Evolutionary conservation across 2,888 invertebrate species (phyloP).

Genomic region (Agrochola litura): DNA sequence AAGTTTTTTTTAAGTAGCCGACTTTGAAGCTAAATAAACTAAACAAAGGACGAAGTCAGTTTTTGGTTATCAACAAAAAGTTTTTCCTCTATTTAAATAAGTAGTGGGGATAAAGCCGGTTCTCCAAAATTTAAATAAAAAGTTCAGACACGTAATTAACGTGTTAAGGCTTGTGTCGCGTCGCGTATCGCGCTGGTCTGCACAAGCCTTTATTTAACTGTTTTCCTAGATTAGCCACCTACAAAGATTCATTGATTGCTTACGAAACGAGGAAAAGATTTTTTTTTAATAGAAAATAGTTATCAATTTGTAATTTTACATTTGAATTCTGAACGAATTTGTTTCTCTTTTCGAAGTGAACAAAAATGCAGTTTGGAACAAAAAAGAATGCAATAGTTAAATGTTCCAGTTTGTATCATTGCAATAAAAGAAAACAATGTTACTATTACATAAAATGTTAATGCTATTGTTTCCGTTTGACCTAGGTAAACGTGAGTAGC

Average conservation of each 20-base stretch:
- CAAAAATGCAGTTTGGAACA: slow-evolving; percentile 8
- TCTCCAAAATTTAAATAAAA: slow-evolving; percentile 20
- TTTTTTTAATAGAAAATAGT: not conserved
- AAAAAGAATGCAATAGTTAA: slow-evolving; percentile 9
- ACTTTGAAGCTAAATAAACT: not conserved
- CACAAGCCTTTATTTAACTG: slow-evolving; percentile 73
- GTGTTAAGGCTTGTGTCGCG: too few species aligned
- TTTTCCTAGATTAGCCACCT: slow-evolving; percentile 48
- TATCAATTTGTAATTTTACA: not conserved
- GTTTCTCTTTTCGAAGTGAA: slow-evolving; percentile 8
- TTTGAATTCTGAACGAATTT: slow-evolving; percentile 22
- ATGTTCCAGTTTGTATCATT: not conserved
- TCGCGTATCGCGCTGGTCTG: too few species aligned
- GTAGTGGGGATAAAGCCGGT: slow-evolving; percentile 9
- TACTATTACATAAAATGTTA: not conserved
- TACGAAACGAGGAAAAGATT: not conserved
- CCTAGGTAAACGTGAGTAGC: not conserved
- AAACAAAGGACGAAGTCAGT: not conserved
- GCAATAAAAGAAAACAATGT: not conserved
- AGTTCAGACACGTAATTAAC: slow-evolving; percentile 62
- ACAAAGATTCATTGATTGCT: not conserved
- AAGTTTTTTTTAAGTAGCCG: not conserved
- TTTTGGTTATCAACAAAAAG: not conserved
- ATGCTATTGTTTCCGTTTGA: not conserved
- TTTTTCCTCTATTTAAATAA: not conserved